These are phyloP conservation scores for Polypedilum pembai DNA, from an alignment of 1,140 invertebrate genomes.

Conservation along the genomic window DNA sequence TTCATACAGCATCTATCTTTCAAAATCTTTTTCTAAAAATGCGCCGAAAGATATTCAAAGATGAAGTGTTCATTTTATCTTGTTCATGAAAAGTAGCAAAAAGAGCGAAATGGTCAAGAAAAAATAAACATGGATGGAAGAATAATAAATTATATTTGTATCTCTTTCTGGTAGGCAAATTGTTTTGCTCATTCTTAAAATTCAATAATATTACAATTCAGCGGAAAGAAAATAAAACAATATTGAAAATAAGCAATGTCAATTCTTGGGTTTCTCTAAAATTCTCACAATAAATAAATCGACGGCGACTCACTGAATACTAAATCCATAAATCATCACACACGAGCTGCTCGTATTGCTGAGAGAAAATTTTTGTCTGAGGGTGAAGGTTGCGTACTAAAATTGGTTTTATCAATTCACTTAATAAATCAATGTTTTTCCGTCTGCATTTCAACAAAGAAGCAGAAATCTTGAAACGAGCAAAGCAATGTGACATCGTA, in stretches of 20 bases:
- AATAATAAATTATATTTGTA: too few species aligned
- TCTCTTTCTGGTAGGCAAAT: too few species aligned
- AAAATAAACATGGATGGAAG: too few species aligned
- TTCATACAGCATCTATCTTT: too few species aligned
- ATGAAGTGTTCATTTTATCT: too few species aligned
- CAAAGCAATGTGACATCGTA: not conserved
- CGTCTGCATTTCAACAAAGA: not conserved
- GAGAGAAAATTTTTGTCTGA: not conserved
- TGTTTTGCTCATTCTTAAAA: too few species aligned
- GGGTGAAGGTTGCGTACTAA: conserved; percentile 8
- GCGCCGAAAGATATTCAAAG: too few species aligned
- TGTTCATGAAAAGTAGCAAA: too few species aligned
- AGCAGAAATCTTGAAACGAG: not conserved
- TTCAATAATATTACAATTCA: too few species aligned
- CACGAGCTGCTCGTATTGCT: not conserved
- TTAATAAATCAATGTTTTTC: conserved; percentile 6
- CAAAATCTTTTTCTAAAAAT: too few species aligned
- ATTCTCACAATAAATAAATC: not conserved
- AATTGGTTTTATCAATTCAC: not conserved
- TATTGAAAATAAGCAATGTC: not conserved
- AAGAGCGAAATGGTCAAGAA: too few species aligned
- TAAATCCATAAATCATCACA: not conserved
- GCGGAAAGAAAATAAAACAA: too few species aligned
- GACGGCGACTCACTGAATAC: not conserved
- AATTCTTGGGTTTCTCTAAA: not conserved